Percentiles rank a stretch among this genome's conserved stretches.
Conservation (phyloP, 2,797 vertebrate genomes). For the Syngnathus rostellatus region DNA sequence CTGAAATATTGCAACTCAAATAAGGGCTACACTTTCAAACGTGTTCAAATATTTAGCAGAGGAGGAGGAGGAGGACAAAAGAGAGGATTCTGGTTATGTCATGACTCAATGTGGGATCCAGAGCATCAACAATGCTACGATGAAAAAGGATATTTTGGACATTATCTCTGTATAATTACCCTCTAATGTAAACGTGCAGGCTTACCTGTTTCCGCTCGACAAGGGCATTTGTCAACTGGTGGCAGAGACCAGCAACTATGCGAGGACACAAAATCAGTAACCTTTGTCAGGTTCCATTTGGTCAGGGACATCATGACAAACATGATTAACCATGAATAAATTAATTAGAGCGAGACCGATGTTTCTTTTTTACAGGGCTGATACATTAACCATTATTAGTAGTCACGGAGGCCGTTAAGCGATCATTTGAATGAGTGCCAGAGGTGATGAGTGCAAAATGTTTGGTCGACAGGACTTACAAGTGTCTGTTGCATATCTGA, state of each 20-base stretch:
- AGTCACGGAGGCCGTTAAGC: too few species aligned
- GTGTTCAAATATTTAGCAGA: conserved; percentile 36
- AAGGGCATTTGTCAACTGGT: conserved; percentile 97
- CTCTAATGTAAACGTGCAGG: not conserved
- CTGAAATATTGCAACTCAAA: not conserved
- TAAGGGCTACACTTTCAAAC: conserved; percentile 20
- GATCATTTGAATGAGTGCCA: too few species aligned
- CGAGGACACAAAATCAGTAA: conserved; percentile 12
- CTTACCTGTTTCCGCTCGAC: conserved; percentile 98
- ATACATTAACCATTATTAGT: too few species aligned
- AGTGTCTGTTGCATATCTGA: conserved; percentile 98
- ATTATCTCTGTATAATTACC: not conserved
- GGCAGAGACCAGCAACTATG: conserved; percentile 97
- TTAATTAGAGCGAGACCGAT: not conserved
- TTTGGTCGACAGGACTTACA: conserved; percentile 71
- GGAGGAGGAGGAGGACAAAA: not conserved
- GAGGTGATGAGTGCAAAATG: not conserved
- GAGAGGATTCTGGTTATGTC: not conserved
- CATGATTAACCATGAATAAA: not conserved
- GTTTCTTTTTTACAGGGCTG: too few species aligned
- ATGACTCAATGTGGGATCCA: not conserved
- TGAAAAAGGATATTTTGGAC: not conserved
- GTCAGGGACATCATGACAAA: not conserved
- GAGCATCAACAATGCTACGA: not conserved
- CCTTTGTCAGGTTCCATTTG: not conserved